A percentile compares a stretch with the other conserved stretches of the same genome.
Evolutionary conservation across 2,797 vertebrate genomes (phyloP).

Genomic region (Siniperca scherzeri): DNA sequence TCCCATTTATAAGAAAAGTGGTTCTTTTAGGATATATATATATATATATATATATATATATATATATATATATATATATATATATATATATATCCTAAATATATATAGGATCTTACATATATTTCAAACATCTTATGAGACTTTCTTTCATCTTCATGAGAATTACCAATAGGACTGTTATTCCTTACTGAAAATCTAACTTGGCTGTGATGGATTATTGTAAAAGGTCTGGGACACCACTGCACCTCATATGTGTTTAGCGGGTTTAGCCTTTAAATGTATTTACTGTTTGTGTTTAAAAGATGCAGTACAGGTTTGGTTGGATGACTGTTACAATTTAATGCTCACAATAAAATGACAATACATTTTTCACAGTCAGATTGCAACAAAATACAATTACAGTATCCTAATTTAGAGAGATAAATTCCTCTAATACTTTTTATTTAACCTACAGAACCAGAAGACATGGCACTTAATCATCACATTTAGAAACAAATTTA

Average conservation of each 20-base stretch:
- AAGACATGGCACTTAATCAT: background rate
- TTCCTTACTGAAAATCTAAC: background rate
- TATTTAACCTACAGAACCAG: background rate
- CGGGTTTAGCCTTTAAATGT: background rate
- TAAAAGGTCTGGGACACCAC: background rate
- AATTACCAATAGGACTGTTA: background rate
- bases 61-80: background rate
- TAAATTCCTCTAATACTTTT: background rate
- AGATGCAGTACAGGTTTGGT: background rate
- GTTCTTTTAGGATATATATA: background rate
- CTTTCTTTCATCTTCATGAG: background rate
- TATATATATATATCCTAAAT: background rate
- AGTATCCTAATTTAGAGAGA: background rate
- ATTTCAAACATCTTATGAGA: background rate
- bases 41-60: background rate
- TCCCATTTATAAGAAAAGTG: background rate
- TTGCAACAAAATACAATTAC: background rate
- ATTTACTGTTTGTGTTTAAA: background rate
- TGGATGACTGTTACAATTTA: background rate
- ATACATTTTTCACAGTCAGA: background rate
- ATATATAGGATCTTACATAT: background rate
- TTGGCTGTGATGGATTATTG: background rate
- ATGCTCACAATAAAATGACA: background rate
- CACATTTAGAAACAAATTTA: background rate
- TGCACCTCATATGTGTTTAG: background rate